Conservation (phyloP, 2,113 vertebrate species). For the Corythaixoides concolor region DNA sequence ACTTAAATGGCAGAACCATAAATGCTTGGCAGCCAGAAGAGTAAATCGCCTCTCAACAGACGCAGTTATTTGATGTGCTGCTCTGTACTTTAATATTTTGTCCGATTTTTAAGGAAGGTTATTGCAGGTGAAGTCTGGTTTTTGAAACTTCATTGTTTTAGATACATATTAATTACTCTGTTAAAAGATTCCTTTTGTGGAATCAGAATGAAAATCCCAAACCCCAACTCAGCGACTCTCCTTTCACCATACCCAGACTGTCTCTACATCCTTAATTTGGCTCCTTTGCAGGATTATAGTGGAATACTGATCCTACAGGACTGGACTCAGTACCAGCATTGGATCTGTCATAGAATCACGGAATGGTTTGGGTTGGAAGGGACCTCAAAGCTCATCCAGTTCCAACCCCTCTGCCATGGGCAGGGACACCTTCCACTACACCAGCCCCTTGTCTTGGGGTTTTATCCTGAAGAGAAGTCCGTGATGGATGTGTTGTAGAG, state of each 20-base stretch:
- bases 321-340: background rate
- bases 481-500: background rate
- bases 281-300: background rate
- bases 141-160: background rate
- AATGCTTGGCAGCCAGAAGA: background rate
- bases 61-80: background rate
- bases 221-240: background rate
- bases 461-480: too few species aligned
- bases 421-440: too few species aligned
- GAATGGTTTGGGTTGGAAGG: too few species aligned
- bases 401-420: too few species aligned
- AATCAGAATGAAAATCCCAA: background rate
- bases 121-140: background rate
- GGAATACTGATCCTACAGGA: background rate
- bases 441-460: too few species aligned
- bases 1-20: background rate
- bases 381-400: too few species aligned
- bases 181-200: background rate
- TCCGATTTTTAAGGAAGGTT: fast-evolving
- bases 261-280: fast-evolving
- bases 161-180: background rate
- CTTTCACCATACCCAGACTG: too few species aligned
- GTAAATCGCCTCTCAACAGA: background rate
- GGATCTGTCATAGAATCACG: background rate
- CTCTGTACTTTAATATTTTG: fast-evolving